Base-by-base conservation (phyloP, 2,797 vertebrate genomes). In the Enteromius thamalakanensis region DNA sequence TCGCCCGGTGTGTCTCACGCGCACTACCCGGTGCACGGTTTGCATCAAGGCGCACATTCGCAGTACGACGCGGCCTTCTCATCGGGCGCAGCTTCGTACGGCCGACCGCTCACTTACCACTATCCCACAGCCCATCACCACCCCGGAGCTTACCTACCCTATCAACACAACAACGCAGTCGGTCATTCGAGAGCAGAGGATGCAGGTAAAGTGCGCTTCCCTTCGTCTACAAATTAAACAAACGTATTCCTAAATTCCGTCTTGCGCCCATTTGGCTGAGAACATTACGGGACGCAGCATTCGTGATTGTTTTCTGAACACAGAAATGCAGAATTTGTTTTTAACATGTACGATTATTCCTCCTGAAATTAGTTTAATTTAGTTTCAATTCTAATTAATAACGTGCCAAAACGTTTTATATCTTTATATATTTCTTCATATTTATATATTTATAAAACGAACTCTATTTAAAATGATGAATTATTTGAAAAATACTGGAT, bases 21-120 rank as follows among this genome's bases (percentile, higher is more conserved):
- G 90, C 95, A 94, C 71, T 96, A 96, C 82, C 90, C 94, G 21
- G 91, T 96, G 37, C 95, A 95, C 91, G 88, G 94, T 12, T 88
- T 95, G 67, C 95, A 95, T 89, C 90, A 93, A 1, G 90, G 93
- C 14, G 93, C 93, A 15, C 89, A 92, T 78, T 87, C 94, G 76
- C 95, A 94, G 87, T 95, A 94, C 86, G 95, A 96, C 19, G 90
- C 93, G 17, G 91, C 92, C 37, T 95, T 95, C 88, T 86, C 91
- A 5, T 85, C 95, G 21, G 89, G 90, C 0, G 90, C 92, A 0
- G 89, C 92, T 17, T 91, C 94, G 1, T 96, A 95, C 88, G 91
- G 95, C 2, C 94, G 96, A 14, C 88, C 95, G 42, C 90, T 95
- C 79, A 92, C 91, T 7, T 97, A 95, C 87, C 90, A 95, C 8